These are phyloP conservation scores for Sebastolobus altivelis DNA, from an alignment of 2,797 vertebrate genomes.

Conservation along the genomic window DNA sequence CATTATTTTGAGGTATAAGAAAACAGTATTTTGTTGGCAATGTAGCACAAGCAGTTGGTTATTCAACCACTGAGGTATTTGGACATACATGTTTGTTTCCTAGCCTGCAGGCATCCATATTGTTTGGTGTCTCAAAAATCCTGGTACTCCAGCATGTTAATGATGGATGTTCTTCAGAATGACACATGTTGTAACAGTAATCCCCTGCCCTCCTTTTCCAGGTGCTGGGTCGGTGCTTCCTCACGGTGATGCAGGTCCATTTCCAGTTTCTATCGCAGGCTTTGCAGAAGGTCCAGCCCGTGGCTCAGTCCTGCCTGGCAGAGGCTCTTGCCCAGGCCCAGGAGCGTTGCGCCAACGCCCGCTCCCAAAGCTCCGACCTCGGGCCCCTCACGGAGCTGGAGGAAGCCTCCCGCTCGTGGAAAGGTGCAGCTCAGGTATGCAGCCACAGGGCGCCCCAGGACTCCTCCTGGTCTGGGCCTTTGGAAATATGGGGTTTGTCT, in stretches of 20 bases:
- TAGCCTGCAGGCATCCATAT: neutral
- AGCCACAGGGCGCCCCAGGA: conserved; percentile 37
- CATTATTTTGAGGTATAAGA: neutral
- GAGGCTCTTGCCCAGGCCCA: conserved; percentile 93
- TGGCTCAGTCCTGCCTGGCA: conserved; percentile 95
- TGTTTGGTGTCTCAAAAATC: conserved; percentile 22
- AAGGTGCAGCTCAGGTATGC: conserved; percentile 94
- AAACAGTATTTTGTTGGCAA: neutral
- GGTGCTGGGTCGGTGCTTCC: conserved; percentile 97
- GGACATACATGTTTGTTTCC: conserved; percentile 35
- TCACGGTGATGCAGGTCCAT: conserved; percentile 99
- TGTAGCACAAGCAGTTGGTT: neutral
- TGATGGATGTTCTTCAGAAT: neutral
- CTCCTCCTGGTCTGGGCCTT: conserved; percentile 41
- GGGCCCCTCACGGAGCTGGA: conserved; percentile 91
- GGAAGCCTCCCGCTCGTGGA: conserved; percentile 95
- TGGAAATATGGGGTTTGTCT: conserved; percentile 49
- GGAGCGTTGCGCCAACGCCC: conserved; percentile 88
- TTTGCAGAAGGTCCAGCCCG: conserved; percentile 97
- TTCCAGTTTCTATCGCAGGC: conserved; percentile 99
- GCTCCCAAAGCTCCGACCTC: conserved; percentile 80
- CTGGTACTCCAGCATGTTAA: neutral
- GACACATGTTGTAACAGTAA: conserved; percentile 6
- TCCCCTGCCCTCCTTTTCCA: conserved; percentile 68
- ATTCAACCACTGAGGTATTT: conserved; percentile 7